Evolutionary conservation across 1,140 invertebrate genomes (phyloP).

Genomic region (Tribolium madens): DNA sequence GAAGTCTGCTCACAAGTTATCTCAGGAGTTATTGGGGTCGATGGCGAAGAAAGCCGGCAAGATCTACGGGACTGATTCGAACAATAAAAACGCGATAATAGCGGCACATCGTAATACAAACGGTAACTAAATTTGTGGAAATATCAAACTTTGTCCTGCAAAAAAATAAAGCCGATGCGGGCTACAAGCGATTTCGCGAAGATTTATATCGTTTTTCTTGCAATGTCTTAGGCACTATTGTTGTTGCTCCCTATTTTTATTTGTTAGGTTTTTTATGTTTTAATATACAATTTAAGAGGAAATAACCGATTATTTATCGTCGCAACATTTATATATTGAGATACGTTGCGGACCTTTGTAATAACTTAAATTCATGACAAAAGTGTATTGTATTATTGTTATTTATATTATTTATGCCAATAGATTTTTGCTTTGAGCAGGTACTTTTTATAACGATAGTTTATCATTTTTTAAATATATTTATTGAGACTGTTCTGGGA

Average conservation of each 20-base stretch:
- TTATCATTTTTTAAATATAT: constrained; percentile 48
- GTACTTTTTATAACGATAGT: constrained; percentile 40
- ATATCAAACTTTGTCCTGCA: constrained; percentile 13
- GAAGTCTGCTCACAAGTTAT: constrained; percentile 91
- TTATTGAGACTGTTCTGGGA: constrained; percentile 45
- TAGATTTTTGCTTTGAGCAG: constrained; percentile 31
- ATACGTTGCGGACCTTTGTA: constrained; percentile 27
- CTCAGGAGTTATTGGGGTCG: constrained; percentile 89
- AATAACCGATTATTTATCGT: constrained; percentile 23
- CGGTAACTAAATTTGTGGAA: constrained; percentile 65
- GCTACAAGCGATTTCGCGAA: constrained; percentile 36
- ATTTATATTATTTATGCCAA: constrained; percentile 34
- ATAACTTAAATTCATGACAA: constrained; percentile 38
- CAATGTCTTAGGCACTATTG: constrained; percentile 45
- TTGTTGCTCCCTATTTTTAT: constrained; percentile 47
- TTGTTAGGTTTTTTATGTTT: constrained; percentile 24
- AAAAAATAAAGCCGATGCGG: constrained; percentile 1
- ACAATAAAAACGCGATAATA: constrained; percentile 66
- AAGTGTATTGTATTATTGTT: constrained; percentile 31
- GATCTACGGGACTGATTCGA: constrained; percentile 88
- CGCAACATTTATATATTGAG: constrained; percentile 35
- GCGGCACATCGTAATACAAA: constrained; percentile 69
- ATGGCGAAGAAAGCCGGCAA: constrained; percentile 98
- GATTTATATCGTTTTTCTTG: constrained; percentile 21
- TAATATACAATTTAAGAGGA: constrained; percentile 7